Evolutionary conservation across 2,797 vertebrate species (phyloP).

Genomic region (Pteronotus mesoamericanus): DNA sequence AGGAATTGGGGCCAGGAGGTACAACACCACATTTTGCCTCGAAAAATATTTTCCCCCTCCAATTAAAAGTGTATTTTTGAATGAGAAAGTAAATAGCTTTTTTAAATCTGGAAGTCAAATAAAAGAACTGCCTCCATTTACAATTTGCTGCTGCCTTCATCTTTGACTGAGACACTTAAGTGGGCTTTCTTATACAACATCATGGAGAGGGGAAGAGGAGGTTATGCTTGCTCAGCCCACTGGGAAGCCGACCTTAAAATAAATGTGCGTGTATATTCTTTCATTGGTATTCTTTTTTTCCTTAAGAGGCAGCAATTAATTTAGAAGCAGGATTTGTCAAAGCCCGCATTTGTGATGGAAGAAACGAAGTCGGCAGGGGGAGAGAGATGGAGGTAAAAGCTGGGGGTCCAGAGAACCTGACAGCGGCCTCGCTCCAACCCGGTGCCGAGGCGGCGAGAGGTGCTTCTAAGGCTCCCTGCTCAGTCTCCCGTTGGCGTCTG

Average conservation of each 20-base stretch:
- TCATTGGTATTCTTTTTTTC: not conserved
- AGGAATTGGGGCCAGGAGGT: not conserved
- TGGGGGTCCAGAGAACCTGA: not conserved
- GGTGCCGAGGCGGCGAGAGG: fast-evolving
- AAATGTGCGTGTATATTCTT: not conserved
- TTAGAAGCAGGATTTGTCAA: not conserved
- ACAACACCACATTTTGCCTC: not conserved
- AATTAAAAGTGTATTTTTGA: not conserved
- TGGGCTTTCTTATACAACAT: conserved; percentile 19
- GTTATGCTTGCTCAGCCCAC: not conserved
- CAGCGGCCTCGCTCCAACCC: fast-evolving
- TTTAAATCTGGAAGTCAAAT: not conserved
- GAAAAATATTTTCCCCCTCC: not conserved
- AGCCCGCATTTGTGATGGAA: not conserved
- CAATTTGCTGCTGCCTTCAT: not conserved
- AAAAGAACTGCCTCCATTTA: not conserved
- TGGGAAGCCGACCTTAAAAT: not conserved
- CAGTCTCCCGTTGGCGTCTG: not conserved
- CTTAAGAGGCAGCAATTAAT: not conserved
- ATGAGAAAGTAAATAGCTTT: not conserved
- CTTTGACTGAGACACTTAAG: not conserved
- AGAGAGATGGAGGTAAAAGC: not conserved
- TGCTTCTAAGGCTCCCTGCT: fast-evolving
- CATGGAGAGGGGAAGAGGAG: not conserved
- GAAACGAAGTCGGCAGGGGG: not conserved